A percentile compares a stretch with the other conserved stretches of the same genome.
Conservation (phyloP, 2,113 vertebrate genomes). For the Cyprinodon variegatus region DNA sequence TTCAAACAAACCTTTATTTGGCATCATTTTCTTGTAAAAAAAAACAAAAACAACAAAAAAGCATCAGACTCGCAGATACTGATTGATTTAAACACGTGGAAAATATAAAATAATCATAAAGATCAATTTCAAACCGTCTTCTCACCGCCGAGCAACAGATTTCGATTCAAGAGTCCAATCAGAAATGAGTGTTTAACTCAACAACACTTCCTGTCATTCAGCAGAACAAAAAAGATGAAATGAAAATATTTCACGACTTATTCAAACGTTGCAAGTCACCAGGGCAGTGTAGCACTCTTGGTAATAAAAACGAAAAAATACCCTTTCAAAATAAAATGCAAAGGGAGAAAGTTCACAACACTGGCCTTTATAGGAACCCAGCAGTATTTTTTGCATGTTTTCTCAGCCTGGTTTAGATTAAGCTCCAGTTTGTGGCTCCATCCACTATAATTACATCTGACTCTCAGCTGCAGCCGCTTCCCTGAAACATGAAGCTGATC, state of each 20-base stretch:
- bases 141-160: not conserved
- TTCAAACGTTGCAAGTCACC: conserved; percentile 54
- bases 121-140: conserved; percentile 27
- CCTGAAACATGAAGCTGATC: not conserved
- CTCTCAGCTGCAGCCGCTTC: not conserved
- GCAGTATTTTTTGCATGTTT: conserved; percentile 15
- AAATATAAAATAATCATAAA: conserved; percentile 23
- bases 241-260: conserved; percentile 5
- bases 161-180: not conserved
- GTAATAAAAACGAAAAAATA: conserved; percentile 12
- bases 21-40: conserved; percentile 71
- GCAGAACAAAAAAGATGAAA: not conserved
- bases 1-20: conserved; percentile 74
- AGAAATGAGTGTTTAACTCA: not conserved
- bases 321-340: conserved; percentile 43
- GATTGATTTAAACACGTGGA: conserved; percentile 59
- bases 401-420: not conserved
- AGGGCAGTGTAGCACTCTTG: conserved; percentile 31
- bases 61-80: conserved; percentile 65
- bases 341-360: conserved; percentile 51
- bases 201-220: not conserved
- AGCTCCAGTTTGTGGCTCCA: not conserved
- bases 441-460: not conserved
- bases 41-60: conserved; percentile 58
- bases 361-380: not conserved